Base-by-base conservation (phyloP, 2,113 vertebrate genomes). In the Procavia capensis region DNA sequence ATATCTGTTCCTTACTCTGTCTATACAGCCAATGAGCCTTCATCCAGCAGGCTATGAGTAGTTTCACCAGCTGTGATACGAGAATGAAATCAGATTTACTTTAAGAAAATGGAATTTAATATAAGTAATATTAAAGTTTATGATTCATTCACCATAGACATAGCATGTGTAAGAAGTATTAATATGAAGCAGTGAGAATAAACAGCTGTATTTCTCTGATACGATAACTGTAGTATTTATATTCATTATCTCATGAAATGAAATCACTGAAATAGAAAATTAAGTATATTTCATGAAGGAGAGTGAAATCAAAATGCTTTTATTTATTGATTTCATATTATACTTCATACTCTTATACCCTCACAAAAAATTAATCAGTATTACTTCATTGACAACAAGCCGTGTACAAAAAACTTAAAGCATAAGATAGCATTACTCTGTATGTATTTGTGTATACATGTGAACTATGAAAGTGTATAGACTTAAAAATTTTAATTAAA, bases 261-360 rank as follows among this genome's bases (percentile, higher is more conserved):
- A 91, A 97, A 96, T 98, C 95, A 97, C 85, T 84, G 25, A 93
- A 98, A 97, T 98, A 98, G 97, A 98, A 98, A 98, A 98, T 98
- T 95, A 36, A 97, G 97, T 98, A 90, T 97, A 57, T 95, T 97
- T 97, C 88, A 93, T 94, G 98, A 96, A 97, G 93, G 76, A 97
- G 79, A 95, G 75, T 97, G 91, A 98, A 97, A 97, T 97, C 25
- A 94, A 91, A 97, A 94, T 94, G 83, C n/a, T 96, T 94, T 96
- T 93, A 90, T 98, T 98, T 95, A 90, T 95, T 97, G 59, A 96
- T 96, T 98, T 98, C 79, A 96, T 97, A 92, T 59, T 97, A 78
- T 87, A 81, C 36, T 57, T 25, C 39, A 10, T 6, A 4, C 20
- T 14, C 61, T 14, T 25, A 29, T 63, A 39, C 1, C 7, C 11